Base-by-base conservation (phyloP, 2,888 invertebrate genomes). In the Iselma pallidipennis region DNA sequence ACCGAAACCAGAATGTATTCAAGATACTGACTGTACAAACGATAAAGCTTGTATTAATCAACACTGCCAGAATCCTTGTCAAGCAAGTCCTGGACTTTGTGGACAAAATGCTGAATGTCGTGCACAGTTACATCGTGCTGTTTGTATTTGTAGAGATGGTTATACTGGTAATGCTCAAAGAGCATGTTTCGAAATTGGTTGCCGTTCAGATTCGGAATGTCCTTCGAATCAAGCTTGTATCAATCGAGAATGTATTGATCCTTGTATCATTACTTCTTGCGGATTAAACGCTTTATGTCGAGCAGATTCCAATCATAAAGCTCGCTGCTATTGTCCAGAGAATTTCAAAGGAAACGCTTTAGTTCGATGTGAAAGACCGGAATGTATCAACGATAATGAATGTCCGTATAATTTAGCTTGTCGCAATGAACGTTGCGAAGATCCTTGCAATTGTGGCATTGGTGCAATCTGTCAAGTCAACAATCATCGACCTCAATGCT, bases 391-490 rank as follows among this genome's bases (percentile, higher is more conserved):
- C 2, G 90, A 95, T 75, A 84, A 86, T 4, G 93, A 95, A 68
- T 95, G 95, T 73, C 86, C 92, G 0, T 87, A 88, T 66, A 89
- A 90, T 81, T 82, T 94, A 69, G 90, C 93, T 7, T 96, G 96
- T 75, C 84, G 86, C 65, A 88, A 89, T 70, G 90, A 90, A 74
- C 87, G 86, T 61, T 96, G 96, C 75, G 88, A 88, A 74, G 89
- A 92, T 82, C 95, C 95, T 6, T 96, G 95, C 80, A 87, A 90
- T 56, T 95, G 95, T 77, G 92, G 92, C n/a, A 82, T 85, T 5
- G 86, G 85, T 9, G 92, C 95, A 1, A 84, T 89, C 62, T 96
- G 96, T 74, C 86, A 85, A 1, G 93, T 94, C 4, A 84, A 86
- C 55, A 89, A 92, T 67, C 95, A 95, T 79, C 82, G 84, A 57